Conservation (phyloP, 2,797 vertebrate genomes). For the Hemitrygon akajei region DNA sequence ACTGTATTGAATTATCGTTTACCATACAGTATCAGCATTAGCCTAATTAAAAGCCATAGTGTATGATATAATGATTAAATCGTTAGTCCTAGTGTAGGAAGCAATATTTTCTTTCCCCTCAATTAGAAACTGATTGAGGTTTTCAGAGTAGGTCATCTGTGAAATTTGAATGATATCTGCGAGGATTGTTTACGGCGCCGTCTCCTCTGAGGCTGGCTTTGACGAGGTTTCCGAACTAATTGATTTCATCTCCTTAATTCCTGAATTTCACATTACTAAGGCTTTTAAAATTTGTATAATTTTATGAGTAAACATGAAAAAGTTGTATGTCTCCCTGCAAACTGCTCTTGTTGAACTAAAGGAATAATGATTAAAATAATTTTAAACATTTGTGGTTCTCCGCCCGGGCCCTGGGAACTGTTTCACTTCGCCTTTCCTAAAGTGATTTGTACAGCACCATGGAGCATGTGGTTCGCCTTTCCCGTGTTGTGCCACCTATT, state of each 20-base stretch:
- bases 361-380: slow-evolving; percentile 29
- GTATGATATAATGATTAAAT: slow-evolving; percentile 94
- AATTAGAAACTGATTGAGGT: slow-evolving; percentile 98
- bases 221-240: slow-evolving; percentile 44
- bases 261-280: background rate
- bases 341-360: background rate
- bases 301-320: background rate
- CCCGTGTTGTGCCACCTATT: background rate
- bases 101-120: slow-evolving; percentile 93
- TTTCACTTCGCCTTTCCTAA: background rate
- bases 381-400: background rate
- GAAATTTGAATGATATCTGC: slow-evolving; percentile 97
- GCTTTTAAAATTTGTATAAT: background rate
- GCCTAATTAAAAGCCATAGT: slow-evolving; percentile 92
- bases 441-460: background rate
- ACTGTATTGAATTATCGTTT: slow-evolving; percentile 79
- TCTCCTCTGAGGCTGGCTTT: slow-evolving; percentile 61
- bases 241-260: slow-evolving; percentile 20
- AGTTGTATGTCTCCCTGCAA: background rate
- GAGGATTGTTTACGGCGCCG: slow-evolving; percentile 73
- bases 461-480: background rate
- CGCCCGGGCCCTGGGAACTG: no score
- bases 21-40: slow-evolving; percentile 82
- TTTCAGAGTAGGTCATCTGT: slow-evolving; percentile 98
- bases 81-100: slow-evolving; percentile 91